Percentiles rank a stretch among this genome's conserved stretches.
phyloP scores from a whole-genome alignment of 2,113 vertebrate species.

The Oophaga pumilio region DNA sequence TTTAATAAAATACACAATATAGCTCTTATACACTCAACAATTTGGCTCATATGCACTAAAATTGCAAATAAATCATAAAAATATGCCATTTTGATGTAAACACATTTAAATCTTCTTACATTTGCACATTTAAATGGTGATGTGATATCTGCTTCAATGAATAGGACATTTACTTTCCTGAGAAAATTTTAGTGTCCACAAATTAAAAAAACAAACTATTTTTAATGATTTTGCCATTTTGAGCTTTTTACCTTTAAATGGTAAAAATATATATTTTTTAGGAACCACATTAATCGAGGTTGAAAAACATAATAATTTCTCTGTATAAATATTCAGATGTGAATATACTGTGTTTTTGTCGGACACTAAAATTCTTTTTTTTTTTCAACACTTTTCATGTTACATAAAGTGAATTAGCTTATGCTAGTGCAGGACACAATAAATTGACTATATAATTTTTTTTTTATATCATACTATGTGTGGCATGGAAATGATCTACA shows the following conservation, averaged over 20 bases:
- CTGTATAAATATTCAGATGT: slow-evolving; percentile 28
- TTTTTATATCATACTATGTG: slow-evolving; percentile 81
- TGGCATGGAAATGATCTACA: slow-evolving; percentile 84
- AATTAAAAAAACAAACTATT: slow-evolving; percentile 70
- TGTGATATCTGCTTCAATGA: slow-evolving; percentile 86
- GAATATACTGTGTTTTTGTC: slow-evolving; percentile 64
- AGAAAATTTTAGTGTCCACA: slow-evolving; percentile 94
- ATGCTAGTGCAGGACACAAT: slow-evolving; percentile 76
- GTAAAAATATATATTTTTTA: slow-evolving; percentile 55
- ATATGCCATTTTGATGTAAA: slow-evolving; percentile 99
- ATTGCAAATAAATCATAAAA: slow-evolving; percentile 97
- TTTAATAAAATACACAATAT: slow-evolving; percentile 99
- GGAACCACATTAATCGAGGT: slow-evolving; percentile 58
- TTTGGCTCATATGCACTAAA: slow-evolving; percentile 99
- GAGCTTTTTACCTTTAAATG: slow-evolving; percentile 64
- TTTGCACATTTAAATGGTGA: slow-evolving; percentile 96
- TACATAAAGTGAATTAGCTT: slow-evolving; percentile 72
- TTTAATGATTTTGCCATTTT: slow-evolving; percentile 67
- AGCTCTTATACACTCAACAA: slow-evolving; percentile 99
- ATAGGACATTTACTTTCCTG: slow-evolving; percentile 90
- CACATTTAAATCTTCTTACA: slow-evolving; percentile 98
- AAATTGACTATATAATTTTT: slow-evolving; percentile 73
- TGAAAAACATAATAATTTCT: slow-evolving; percentile 62
- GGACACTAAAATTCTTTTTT: slow-evolving; percentile 81
- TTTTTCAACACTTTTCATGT: slow-evolving; percentile 65